phyloP scores from a whole-genome alignment of 2,888 invertebrate genomes.

The Drosophila atripex region DNA sequence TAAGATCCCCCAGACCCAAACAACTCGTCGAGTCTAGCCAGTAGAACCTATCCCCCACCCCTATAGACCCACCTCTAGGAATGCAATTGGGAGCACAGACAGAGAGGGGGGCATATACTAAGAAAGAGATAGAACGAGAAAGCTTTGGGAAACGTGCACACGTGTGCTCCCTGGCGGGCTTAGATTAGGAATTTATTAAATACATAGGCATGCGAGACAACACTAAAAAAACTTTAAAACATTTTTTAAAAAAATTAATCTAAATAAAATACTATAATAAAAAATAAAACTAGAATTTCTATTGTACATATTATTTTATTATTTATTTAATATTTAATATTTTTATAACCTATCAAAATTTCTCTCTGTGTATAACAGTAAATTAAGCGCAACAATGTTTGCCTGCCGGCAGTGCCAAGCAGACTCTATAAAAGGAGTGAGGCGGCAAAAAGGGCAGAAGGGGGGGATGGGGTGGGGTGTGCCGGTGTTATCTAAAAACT shows the following conservation, averaged over 20 bases:
- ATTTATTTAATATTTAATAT: no score
- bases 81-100: conserved; percentile 26
- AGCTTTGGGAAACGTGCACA: conserved; percentile 66
- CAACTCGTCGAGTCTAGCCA: conserved; percentile 32
- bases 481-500: conserved; percentile 72
- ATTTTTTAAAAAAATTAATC: background rate
- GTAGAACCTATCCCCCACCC: background rate
- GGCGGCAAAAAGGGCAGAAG: background rate
- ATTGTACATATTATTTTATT: no score
- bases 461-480: conserved; percentile 15
- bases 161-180: conserved; percentile 42
- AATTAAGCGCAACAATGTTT: conserved; percentile 73
- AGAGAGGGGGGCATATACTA: conserved; percentile 33
- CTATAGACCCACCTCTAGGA: background rate
- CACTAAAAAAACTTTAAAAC: background rate
- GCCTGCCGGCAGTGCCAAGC: conserved; percentile 45
- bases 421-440: conserved; percentile 10
- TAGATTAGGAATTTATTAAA: conserved; percentile 31
- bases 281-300: no score
- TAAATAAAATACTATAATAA: background rate
- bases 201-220: background rate
- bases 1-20: conserved; percentile 51
- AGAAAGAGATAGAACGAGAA: conserved; percentile 27
- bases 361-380: conserved; percentile 60
- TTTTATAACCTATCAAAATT: background rate